Percentiles rank a stretch among this genome's conserved stretches.
phyloP scores from a whole-genome alignment of 1,140 invertebrate species.

The Drosophila watanabei region DNA sequence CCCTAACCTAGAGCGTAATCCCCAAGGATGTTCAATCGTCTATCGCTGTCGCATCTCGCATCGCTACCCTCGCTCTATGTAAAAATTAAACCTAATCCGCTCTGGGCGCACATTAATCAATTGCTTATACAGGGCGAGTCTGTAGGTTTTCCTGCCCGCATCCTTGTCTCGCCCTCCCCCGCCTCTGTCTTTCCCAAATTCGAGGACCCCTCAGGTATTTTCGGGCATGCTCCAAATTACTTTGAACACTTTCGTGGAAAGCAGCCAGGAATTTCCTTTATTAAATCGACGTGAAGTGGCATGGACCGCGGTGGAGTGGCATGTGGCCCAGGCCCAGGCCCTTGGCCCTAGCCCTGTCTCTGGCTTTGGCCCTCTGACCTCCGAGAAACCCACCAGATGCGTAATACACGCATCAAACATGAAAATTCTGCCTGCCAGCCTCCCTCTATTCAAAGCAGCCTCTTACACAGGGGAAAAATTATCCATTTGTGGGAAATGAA shows the following conservation, averaged over 20 bases:
- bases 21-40: slow-evolving; percentile 69
- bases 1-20: slow-evolving; percentile 53
- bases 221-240: slow-evolving; percentile 81
- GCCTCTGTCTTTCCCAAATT: neutral
- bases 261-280: slow-evolving; percentile 78
- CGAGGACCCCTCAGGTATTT: slow-evolving; percentile 68
- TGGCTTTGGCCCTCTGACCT: slow-evolving; percentile 36
- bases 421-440: slow-evolving; percentile 56
- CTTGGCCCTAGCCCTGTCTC: slow-evolving; percentile 42
- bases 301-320: slow-evolving; percentile 44
- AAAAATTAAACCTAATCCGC: slow-evolving; percentile 83
- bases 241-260: slow-evolving; percentile 74
- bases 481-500: neutral
- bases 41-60: slow-evolving; percentile 28
- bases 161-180: neutral
- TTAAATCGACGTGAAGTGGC: slow-evolving; percentile 75
- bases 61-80: slow-evolving; percentile 41
- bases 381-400: slow-evolving; percentile 75
- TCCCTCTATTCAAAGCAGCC: slow-evolving; percentile 2
- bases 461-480: neutral
- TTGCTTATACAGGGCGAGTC: slow-evolving; percentile 66
- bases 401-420: slow-evolving; percentile 79
- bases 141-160: slow-evolving; percentile 25
- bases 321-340: slow-evolving; percentile 48
- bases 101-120: slow-evolving; percentile 80